Evolutionary conservation across 2,888 invertebrate genomes (phyloP).

Genomic region (Drosophila bunnanda): DNA sequence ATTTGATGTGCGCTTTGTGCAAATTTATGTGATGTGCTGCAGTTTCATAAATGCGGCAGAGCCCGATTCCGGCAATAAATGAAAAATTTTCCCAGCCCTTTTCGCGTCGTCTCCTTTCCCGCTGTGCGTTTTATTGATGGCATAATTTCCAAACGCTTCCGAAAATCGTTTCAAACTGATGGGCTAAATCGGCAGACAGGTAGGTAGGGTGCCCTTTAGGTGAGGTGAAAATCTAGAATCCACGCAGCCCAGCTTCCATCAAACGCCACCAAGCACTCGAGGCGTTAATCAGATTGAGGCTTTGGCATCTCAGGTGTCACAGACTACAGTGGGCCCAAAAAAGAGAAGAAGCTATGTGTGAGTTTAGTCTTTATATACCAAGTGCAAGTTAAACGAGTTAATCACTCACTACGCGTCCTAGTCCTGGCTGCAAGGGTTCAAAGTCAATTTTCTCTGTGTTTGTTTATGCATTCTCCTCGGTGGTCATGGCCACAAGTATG

Average conservation of each 20-base stretch:
- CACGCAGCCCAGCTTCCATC: not conserved
- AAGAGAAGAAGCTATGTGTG: too few species aligned
- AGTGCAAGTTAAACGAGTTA: not conserved
- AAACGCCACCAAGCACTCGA: constrained; percentile 53
- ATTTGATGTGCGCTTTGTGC: constrained; percentile 72
- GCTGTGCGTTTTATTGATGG: constrained; percentile 50
- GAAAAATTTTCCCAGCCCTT: not conserved
- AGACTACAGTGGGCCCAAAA: constrained; percentile 37
- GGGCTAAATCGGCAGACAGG: not conserved
- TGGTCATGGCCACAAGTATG: constrained; percentile 2
- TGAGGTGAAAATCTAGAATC: constrained; percentile 1
- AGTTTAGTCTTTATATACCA: too few species aligned
- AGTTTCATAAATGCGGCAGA: constrained; percentile 66
- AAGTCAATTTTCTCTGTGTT: constrained; percentile 9
- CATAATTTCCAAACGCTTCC: constrained; percentile 59
- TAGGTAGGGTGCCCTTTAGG: too few species aligned
- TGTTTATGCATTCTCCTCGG: constrained; percentile 5
- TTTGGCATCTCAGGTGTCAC: constrained; percentile 29
- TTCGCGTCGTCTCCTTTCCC: not conserved
- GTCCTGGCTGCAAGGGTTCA: not conserved
- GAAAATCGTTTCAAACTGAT: constrained; percentile 43
- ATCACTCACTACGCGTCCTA: not conserved
- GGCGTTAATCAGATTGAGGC: constrained; percentile 73
- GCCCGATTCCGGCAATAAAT: constrained; percentile 47
- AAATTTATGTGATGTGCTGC: constrained; percentile 67